These are phyloP conservation scores for Drosophila tropicalis DNA, from an alignment of 1,140 invertebrate genomes.

Conservation along the genomic window DNA sequence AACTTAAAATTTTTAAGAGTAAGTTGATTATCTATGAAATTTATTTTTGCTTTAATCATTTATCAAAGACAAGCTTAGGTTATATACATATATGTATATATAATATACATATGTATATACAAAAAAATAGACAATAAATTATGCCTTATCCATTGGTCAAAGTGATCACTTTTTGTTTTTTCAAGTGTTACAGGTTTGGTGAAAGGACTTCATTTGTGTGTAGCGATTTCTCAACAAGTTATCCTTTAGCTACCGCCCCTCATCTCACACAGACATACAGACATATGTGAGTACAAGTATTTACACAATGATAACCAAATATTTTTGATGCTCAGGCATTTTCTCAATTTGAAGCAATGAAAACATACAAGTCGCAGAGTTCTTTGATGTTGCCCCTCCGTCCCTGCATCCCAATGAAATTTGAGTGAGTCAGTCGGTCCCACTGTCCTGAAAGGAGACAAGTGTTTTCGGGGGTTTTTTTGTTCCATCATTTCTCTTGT, in stretches of 20 bases:
- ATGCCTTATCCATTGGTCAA: neutral
- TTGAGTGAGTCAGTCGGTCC: constrained; percentile 57
- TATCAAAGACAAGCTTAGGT: too few species aligned
- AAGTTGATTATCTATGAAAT: too few species aligned
- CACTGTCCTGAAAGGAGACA: constrained; percentile 22
- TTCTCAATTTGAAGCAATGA: constrained; percentile 62
- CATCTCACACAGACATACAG: neutral
- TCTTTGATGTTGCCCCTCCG: constrained; percentile 53
- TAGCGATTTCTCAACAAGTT: constrained; percentile 1
- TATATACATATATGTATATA: too few species aligned
- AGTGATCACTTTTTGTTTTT: neutral
- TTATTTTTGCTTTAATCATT: too few species aligned
- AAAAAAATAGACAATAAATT: neutral
- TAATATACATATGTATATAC: too few species aligned
- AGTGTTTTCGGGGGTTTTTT: constrained; percentile 27
- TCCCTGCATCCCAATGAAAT: constrained; percentile 51
- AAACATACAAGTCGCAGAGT: constrained; percentile 56
- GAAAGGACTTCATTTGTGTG: neutral
- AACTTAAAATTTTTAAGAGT: too few species aligned
- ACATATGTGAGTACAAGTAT: constrained; percentile 26
- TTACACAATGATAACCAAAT: constrained; percentile 65
- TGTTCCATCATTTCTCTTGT: neutral
- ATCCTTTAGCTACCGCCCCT: neutral
- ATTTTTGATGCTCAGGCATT: constrained; percentile 57
- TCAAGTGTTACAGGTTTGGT: neutral